phyloP scores from a whole-genome alignment of 2,797 vertebrate genomes.

The Propithecus deckenii region DNA sequence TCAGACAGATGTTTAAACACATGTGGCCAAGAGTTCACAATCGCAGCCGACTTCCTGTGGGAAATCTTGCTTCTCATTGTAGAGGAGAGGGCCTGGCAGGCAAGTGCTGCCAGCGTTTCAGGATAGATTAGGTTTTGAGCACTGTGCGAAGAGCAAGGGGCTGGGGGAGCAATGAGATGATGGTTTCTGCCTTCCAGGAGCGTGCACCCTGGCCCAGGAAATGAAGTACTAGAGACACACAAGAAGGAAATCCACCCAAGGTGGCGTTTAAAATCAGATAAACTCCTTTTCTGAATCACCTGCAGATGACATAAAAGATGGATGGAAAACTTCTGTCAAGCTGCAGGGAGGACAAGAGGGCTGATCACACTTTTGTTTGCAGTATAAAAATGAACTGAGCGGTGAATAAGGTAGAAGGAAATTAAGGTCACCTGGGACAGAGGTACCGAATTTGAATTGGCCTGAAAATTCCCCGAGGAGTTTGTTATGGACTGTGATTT shows the following conservation, averaged over 20 bases:
- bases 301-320: not conserved
- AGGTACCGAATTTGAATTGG: no score
- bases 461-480: not conserved
- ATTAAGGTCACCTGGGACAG: no score
- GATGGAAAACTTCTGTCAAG: not conserved
- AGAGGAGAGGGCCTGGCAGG: not conserved
- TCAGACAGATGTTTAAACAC: not conserved
- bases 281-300: not conserved
- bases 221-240: not conserved
- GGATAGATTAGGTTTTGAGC: not conserved
- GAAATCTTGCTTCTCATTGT: not conserved
- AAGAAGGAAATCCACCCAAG: not conserved
- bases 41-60: not conserved
- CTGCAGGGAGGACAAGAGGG: not conserved
- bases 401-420: not conserved
- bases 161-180: not conserved
- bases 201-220: not conserved
- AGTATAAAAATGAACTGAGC: not conserved
- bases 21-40: not conserved
- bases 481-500: not conserved
- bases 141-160: not conserved
- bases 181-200: not conserved
- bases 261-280: not conserved
- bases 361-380: not conserved
- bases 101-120: not conserved